Evolutionary conservation across 2,797 vertebrate species (phyloP).

Genomic region (Periophthalmus magnuspinnatus): DNA sequence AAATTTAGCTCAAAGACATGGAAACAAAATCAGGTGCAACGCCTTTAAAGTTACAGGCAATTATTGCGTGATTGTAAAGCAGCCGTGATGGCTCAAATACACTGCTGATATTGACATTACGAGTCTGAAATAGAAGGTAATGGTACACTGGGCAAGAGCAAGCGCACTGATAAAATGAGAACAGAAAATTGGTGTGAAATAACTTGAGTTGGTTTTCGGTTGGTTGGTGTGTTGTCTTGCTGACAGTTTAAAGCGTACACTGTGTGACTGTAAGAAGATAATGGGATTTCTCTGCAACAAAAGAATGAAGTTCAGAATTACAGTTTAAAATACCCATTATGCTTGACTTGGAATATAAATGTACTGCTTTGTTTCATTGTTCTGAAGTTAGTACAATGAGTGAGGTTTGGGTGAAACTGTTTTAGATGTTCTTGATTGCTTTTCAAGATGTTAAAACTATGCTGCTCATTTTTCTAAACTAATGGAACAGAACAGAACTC

Average conservation of each 20-base stretch:
- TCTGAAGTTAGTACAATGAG: neutral
- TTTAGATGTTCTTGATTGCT: neutral
- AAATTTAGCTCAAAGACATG: too few relatives aligned
- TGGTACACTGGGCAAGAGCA: slow-evolving; percentile 24
- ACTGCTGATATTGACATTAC: slow-evolving; percentile 16
- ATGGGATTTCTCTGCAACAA: slow-evolving; percentile 21
- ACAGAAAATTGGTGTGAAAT: slow-evolving; percentile 23
- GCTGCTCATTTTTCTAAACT: neutral
- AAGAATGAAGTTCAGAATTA: slow-evolving; percentile 3
- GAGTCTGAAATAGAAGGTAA: slow-evolving; percentile 25
- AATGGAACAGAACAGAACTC: neutral
- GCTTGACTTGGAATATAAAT: slow-evolving; percentile 10
- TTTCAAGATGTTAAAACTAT: neutral
- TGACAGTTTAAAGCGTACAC: slow-evolving; percentile 23
- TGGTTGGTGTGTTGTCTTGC: slow-evolving; percentile 12
- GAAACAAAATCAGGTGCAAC: too few relatives aligned
- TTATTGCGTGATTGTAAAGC: slow-evolving; percentile 23
- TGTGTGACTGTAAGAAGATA: slow-evolving; percentile 23
- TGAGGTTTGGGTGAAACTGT: neutral
- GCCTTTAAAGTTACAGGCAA: slow-evolving; percentile 17
- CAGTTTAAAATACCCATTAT: neutral
- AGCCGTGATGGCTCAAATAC: slow-evolving; percentile 18
- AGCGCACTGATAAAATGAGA: slow-evolving; percentile 20
- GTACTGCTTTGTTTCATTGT: neutral
- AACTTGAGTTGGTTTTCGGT: slow-evolving; percentile 18